phyloP scores from a whole-genome alignment of 2,888 invertebrate genomes.

The Baccha elongata region DNA sequence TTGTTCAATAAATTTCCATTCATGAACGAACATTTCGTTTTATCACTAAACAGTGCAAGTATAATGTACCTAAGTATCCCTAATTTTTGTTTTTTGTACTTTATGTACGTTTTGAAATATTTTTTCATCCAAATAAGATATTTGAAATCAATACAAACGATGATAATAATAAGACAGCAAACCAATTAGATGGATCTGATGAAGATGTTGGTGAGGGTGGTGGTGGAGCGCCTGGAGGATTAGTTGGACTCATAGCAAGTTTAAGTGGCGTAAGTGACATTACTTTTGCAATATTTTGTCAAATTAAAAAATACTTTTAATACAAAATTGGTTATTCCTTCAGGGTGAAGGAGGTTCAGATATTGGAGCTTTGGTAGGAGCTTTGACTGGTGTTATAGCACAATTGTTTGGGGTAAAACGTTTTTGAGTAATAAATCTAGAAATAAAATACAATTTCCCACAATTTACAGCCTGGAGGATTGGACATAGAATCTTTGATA shows the following conservation, averaged over 20 bases:
- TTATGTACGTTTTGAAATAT: not conserved
- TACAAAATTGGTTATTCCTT: not conserved
- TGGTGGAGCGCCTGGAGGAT: slow-evolving; percentile 77
- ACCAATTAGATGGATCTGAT: slow-evolving; percentile 66
- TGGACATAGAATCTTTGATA: slow-evolving; percentile 80
- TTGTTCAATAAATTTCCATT: not conserved
- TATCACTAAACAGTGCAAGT: no score
- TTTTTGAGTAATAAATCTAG: not conserved
- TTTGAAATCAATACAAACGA: slow-evolving; percentile 36
- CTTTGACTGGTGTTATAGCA: slow-evolving; percentile 80
- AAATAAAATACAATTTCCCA: not conserved
- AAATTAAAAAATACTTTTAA: not conserved
- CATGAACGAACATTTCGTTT: not conserved
- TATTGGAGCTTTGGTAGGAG: slow-evolving; percentile 81
- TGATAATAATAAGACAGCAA: slow-evolving; percentile 27
- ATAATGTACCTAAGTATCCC: no score
- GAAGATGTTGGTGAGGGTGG: slow-evolving; percentile 56
- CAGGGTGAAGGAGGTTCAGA: slow-evolving; percentile 82
- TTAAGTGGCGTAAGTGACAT: slow-evolving; percentile 80
- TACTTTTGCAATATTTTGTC: not conserved
- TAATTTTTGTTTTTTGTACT: not conserved
- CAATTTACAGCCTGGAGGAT: slow-evolving; percentile 79
- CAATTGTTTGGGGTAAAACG: slow-evolving; percentile 81
- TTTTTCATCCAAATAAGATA: slow-evolving; percentile 25
- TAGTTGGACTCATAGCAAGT: slow-evolving; percentile 80